phyloP scores from a whole-genome alignment of 2,888 invertebrate species.

The Diarsia mendica region DNA sequence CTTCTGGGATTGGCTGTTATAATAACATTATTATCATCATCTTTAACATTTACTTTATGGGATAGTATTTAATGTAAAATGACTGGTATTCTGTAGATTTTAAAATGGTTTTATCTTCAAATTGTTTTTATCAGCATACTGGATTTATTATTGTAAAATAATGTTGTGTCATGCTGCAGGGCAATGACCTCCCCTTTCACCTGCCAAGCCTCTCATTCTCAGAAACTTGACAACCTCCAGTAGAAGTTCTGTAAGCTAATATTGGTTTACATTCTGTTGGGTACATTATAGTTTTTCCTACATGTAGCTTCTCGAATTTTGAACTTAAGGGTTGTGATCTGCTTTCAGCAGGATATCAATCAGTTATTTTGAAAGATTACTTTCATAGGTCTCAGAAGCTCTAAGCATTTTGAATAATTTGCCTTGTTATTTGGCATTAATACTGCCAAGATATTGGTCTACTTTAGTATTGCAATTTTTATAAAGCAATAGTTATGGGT shows the following conservation, averaged over 20 bases:
- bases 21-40: neutral
- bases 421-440: constrained; percentile 1
- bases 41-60: neutral
- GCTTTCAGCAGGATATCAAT: neutral
- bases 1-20: neutral
- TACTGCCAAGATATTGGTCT: neutral
- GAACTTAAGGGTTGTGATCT: too few relatives aligned
- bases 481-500: neutral
- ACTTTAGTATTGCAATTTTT: neutral
- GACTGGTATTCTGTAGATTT: neutral
- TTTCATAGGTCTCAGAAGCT: neutral
- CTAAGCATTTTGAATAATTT: neutral
- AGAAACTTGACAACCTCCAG: neutral
- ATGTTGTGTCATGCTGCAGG: neutral
- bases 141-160: neutral
- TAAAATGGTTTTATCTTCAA: neutral
- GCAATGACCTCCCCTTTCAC: neutral
- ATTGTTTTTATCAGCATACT: constrained; percentile 3
- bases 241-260: neutral
- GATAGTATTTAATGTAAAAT: too few relatives aligned
- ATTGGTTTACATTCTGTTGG: neutral
- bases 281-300: neutral
- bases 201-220: neutral
- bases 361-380: neutral
- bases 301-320: neutral